phyloP scores from a whole-genome alignment of 2,797 vertebrate species.

The Sebastes oblongus region DNA sequence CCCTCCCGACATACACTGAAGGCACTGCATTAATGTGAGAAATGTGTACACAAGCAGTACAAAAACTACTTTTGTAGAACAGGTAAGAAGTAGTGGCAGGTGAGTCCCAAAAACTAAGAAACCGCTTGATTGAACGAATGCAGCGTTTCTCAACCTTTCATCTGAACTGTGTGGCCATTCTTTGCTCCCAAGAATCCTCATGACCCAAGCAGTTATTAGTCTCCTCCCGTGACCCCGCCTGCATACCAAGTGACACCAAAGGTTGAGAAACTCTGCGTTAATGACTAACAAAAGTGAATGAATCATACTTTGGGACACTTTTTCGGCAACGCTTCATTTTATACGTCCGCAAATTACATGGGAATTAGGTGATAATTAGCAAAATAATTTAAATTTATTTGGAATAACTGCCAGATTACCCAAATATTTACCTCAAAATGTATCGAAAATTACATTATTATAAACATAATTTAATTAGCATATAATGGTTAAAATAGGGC shows the following conservation, averaged over 20 bases:
- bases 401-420: too few relatives aligned
- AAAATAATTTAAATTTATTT: fast-evolving
- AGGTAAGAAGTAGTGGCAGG: not conserved
- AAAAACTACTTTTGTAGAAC: not conserved
- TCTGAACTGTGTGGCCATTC: not conserved
- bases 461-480: too few relatives aligned
- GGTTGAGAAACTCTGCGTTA: conserved; percentile 34
- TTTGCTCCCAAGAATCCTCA: not conserved
- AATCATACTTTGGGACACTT: conserved; percentile 19
- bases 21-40: conserved; percentile 68
- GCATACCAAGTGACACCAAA: conserved; percentile 8
- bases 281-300: conserved; percentile 14
- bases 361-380: too few relatives aligned
- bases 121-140: not conserved
- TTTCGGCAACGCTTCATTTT: fast-evolving
- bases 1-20: conserved; percentile 51
- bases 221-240: not conserved
- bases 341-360: fast-evolving
- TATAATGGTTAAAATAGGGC: too few relatives aligned
- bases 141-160: conserved; percentile 12
- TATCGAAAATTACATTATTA: too few relatives aligned
- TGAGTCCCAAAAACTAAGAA: not conserved
- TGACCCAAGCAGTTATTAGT: not conserved
- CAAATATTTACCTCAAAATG: too few relatives aligned
- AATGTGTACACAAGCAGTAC: conserved; percentile 23